A percentile compares a stretch with the other conserved stretches of the same genome.
phyloP scores from a whole-genome alignment of 2,113 vertebrate species.

The Chamaea fasciata region DNA sequence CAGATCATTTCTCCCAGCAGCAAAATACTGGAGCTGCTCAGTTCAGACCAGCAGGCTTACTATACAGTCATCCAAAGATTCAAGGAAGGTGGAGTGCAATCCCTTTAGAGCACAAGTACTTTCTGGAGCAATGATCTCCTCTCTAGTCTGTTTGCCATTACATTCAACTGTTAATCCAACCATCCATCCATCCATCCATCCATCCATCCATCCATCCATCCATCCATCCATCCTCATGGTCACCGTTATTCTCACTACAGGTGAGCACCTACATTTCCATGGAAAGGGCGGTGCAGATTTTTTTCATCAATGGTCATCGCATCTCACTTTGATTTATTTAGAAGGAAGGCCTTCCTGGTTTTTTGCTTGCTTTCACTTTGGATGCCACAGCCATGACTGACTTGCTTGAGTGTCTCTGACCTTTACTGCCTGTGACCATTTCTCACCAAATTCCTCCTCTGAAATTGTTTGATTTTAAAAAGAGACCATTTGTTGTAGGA shows the following conservation, averaged over 20 bases:
- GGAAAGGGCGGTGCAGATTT: neutral
- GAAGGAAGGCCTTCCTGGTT: neutral
- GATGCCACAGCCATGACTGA: rapidly evolving
- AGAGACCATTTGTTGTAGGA: neutral
- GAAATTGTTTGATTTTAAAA: neutral
- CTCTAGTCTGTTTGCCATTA: neutral
- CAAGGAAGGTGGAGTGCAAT: neutral
- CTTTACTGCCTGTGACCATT: neutral
- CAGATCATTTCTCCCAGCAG: neutral
- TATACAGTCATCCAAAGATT: neutral
- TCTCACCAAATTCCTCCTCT: neutral
- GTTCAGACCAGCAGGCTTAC: neutral
- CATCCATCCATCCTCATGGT: neutral
- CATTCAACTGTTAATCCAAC: neutral
- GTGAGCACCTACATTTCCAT: neutral
- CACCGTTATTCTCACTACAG: neutral
- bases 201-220: neutral
- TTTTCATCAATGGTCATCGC: neutral
- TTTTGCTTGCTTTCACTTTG: neutral
- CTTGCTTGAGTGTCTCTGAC: neutral
- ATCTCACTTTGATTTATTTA: neutral
- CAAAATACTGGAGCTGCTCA: neutral
- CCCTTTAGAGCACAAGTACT: neutral
- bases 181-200: neutral
- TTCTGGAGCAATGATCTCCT: neutral